Base-by-base conservation (phyloP, 2,113 vertebrate species). In the Otocyon megalotis region DNA sequence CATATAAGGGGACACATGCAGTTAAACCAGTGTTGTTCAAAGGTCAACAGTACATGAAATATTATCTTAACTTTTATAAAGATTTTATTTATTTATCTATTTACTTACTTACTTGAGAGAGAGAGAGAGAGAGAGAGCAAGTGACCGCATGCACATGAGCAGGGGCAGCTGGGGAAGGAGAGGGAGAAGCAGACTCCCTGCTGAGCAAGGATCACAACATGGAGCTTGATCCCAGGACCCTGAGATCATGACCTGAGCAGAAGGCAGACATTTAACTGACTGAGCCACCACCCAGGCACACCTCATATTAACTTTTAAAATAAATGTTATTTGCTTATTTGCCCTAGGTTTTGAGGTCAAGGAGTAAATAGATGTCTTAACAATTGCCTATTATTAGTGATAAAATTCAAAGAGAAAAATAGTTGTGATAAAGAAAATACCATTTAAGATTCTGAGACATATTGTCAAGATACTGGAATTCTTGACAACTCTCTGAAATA, bases 401-500 rank as follows among this genome's bases (percentile, higher is more conserved):
- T 2, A 80, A 28, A 5, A 8, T 76, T 93, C 58, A 80, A 91
- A 95, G 53, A 83, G 10, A 72, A 79, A 85, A 83, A 53, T 4
- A 67, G 15, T n/a, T 84, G 32, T 48, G 37, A 77, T 22, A 84
- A 83, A 96, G 62, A 32, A 84, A 71, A 63, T 62, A 54, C 3
- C 2, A 5, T 88, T 50, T 48, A 48, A 43, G 62, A 77, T 0
- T 83, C 35, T 56, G 65, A 87, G 50, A 30, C 8, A 79, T 28
- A 76, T 17, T 71, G 37, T 90, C 63, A 90, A 86, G 84, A 84
- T 43, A 80, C 53, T 69, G 90, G 62, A 84, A 82, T 62, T 71
- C 13, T 77, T 67, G 83, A 71, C 28, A 79, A 50, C 22, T 69
- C 84, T 60, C 17, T 28, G 77, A 88, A 92, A 80, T 20, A 79